phyloP scores from a whole-genome alignment of 2,888 invertebrate genomes.

The Gastrophysa polygoni region DNA sequence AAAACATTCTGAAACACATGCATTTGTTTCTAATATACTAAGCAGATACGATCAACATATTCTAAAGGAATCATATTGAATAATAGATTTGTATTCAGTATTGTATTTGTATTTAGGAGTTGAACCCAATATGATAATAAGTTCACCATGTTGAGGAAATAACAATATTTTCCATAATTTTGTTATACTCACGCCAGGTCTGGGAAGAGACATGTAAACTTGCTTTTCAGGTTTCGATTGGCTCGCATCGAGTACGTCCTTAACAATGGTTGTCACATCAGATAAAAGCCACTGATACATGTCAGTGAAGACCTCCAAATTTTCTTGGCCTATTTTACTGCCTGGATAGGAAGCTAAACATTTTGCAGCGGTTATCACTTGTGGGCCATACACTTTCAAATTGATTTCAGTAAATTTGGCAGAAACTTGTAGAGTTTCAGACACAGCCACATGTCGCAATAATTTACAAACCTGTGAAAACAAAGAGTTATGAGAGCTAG shows the following conservation, averaged over 20 bases:
- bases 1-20: too few relatives aligned
- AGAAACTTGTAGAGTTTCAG: constrained; percentile 93
- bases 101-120: too few relatives aligned
- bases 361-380: constrained; percentile 89
- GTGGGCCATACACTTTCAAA: constrained; percentile 92
- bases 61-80: too few relatives aligned
- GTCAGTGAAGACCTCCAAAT: constrained; percentile 92
- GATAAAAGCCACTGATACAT: constrained; percentile 95
- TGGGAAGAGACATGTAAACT: constrained; percentile 91
- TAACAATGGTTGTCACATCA: constrained; percentile 88
- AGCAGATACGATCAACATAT: too few relatives aligned
- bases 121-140: too few relatives aligned
- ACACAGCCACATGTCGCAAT: constrained; percentile 91
- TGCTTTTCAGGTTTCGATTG: constrained; percentile 72
- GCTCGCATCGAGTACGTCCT: constrained; percentile 84
- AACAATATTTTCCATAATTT: too few relatives aligned
- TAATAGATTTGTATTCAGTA: too few relatives aligned
- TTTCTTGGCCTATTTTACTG: constrained; percentile 95
- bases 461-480: constrained; percentile 86
- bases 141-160: too few relatives aligned
- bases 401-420: constrained; percentile 97
- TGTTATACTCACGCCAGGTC: constrained; percentile 92
- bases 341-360: constrained; percentile 90
- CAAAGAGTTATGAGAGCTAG: not conserved
- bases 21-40: too few relatives aligned